Conservation (phyloP, 2,888 invertebrate genomes). For the Nomada flava region DNA sequence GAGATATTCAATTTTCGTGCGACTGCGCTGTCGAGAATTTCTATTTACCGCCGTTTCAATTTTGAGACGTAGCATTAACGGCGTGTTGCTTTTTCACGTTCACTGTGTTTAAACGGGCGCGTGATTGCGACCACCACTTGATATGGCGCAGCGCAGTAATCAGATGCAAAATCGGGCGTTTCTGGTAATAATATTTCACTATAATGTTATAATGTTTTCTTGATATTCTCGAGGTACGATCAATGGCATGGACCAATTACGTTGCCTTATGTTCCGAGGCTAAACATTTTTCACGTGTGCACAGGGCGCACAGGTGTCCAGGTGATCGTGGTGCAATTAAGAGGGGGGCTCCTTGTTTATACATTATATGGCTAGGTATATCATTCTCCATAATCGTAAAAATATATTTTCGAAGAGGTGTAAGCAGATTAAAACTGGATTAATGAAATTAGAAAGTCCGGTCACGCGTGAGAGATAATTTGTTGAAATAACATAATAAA, state of each 20-base stretch:
- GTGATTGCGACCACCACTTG: background rate
- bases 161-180: too few species aligned
- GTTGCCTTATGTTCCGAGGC: too few species aligned
- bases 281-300: too few species aligned
- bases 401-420: background rate
- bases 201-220: too few species aligned
- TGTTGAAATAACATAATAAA: too few species aligned
- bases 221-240: too few species aligned
- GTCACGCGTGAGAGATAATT: too few species aligned
- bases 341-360: too few species aligned
- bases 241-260: too few species aligned
- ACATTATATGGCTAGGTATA: too few species aligned
- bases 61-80: slow-evolving; percentile 14
- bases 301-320: too few species aligned
- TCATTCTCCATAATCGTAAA: background rate
- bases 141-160: background rate
- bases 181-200: background rate
- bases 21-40: background rate
- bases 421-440: background rate
- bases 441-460: background rate
- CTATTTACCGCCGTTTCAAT: slow-evolving; percentile 6
- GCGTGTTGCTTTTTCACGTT: background rate
- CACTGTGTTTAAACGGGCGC: slow-evolving; percentile 9
- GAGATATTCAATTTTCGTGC: slow-evolving; percentile 26
- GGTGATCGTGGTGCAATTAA: too few species aligned